Conservation (phyloP, 2,797 vertebrate species). For the Artibeus lituratus region DNA sequence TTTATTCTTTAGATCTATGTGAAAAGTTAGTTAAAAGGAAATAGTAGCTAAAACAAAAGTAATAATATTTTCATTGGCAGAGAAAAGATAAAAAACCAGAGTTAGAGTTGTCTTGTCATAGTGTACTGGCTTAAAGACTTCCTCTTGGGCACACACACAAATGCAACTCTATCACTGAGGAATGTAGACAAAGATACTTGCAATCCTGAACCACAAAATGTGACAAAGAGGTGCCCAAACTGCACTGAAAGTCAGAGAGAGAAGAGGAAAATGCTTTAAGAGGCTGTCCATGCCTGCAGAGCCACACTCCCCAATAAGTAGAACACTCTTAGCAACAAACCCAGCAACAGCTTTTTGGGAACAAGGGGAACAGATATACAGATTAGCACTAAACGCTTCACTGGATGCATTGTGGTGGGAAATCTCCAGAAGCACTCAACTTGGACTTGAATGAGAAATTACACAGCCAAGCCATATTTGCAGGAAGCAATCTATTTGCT, state of each 20-base stretch:
- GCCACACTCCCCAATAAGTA: not conserved
- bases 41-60: not conserved
- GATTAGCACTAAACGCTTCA: not conserved
- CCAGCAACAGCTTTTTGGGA: not conserved
- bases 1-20: not conserved
- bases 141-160: not conserved
- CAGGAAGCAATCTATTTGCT: not conserved
- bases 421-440: not conserved
- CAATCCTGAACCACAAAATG: not conserved
- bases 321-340: not conserved
- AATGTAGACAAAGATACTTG: not conserved
- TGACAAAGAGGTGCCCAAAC: not conserved
- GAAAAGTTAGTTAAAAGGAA: not conserved
- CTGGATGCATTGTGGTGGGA: not conserved
- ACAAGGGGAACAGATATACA: not conserved
- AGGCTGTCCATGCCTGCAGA: not conserved
- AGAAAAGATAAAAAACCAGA: constrained; percentile 17
- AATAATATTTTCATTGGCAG: not conserved
- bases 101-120: not conserved
- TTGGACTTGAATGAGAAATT: not conserved
- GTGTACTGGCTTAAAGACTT: constrained; percentile 5
- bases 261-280: not conserved
- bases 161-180: not conserved
- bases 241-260: not conserved
- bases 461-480: not conserved